Base-by-base conservation (phyloP, 1,140 invertebrate species). In the Achroia grisella region DNA sequence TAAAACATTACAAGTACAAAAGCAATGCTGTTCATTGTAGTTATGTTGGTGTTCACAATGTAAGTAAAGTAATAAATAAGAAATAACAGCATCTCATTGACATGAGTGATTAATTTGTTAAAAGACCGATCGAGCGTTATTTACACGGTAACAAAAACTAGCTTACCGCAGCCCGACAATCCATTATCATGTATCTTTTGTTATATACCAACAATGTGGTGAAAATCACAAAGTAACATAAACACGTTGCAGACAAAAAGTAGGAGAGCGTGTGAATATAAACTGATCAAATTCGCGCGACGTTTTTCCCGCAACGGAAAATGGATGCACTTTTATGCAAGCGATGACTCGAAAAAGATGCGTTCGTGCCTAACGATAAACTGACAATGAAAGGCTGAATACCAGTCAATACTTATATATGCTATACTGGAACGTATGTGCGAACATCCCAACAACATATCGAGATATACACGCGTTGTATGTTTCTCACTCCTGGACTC, bases 351-450 rank as follows among this genome's bases (percentile, higher is more conserved):
- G 6, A 23, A 23, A 46, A 44, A 45, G 51, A 66, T 63, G 63
- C 52, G 49, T 44, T 33, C 51, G 45, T 14, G 39, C 29, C 52
- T 48, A 52, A 42, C 48, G 42, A 57, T 59, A 47, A 53, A 62
- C 54, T 45, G 42, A 58, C 69, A 73, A 76, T 76, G 72, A 67
- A 67, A 66, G 61, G 54, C 39, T 45, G 62, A 59, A 52, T 61
- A 41, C 41, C 48, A 57, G 45, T 59, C 56, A 59, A 65, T 68
- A 69, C 71, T 71, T 75, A 59, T 81, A 76, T 81, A 80, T 72
- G 64, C 17, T 23, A 46, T 47, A 60, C 62, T 69, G 57, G 49
- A 57, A 56, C 47, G 32, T 44, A 50, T 30, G n/a, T 44, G 44
- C 55, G 37, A 47, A 50, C 14, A 44, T 56, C 52, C 48, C 54